Conservation (phyloP, 2,797 vertebrate genomes). For the Falco concolor region DNA sequence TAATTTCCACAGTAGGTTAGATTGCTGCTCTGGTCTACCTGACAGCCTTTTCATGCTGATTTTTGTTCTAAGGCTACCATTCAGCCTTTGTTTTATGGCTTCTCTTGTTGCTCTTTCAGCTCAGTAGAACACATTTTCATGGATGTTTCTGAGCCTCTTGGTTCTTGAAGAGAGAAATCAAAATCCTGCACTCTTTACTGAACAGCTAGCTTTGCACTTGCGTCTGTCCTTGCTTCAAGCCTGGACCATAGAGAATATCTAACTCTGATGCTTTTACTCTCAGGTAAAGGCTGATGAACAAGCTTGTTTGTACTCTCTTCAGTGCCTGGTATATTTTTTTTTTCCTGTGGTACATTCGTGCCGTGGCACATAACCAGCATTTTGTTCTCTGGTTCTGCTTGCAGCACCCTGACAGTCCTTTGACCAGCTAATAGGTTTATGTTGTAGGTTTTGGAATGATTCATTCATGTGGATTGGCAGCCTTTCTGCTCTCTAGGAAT, state of each 20-base stretch:
- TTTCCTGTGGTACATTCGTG: neutral
- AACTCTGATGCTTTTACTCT: neutral
- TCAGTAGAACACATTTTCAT: neutral
- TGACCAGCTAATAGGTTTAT: slow-evolving; percentile 54
- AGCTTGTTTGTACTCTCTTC: neutral
- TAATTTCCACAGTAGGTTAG: neutral
- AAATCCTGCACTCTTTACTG: neutral
- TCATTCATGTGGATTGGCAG: slow-evolving; percentile 55
- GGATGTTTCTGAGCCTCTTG: neutral
- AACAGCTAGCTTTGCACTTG: neutral
- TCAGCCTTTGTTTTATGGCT: slow-evolving; percentile 27
- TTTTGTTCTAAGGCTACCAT: neutral
- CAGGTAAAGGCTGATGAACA: neutral
- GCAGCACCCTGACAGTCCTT: slow-evolving; percentile 17
- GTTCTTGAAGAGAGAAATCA: neutral
- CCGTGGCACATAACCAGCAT: neutral
- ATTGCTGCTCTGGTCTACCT: neutral
- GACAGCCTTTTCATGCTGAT: neutral
- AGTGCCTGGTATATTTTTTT: neutral
- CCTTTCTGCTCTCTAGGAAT: slow-evolving; percentile 61
- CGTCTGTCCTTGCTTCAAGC: neutral
- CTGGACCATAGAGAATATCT: neutral
- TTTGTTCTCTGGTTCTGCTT: slow-evolving; percentile 28
- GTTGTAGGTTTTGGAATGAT: slow-evolving; percentile 48
- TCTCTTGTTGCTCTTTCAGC: slow-evolving; percentile 10